Conservation (phyloP, 2,888 invertebrate genomes). For the Lasioglossum leucozonium region DNA sequence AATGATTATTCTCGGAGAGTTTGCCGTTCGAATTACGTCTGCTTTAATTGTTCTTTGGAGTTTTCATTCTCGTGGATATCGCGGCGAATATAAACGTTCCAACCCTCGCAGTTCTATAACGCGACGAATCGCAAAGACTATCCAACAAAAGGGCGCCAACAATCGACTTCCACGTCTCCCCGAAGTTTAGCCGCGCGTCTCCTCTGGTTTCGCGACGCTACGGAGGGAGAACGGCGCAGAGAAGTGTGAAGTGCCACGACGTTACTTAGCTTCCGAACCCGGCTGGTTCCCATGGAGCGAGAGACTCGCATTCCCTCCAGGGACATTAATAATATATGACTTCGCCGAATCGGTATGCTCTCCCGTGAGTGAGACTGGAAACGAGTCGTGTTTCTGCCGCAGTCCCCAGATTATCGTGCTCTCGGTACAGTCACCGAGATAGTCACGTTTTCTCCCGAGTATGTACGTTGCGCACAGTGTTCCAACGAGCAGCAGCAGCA, state of each 20-base stretch:
- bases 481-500: background rate
- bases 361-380: conserved; percentile 8
- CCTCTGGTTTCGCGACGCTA: background rate
- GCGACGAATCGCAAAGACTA: background rate
- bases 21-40: background rate
- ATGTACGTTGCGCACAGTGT: background rate
- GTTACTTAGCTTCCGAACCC: background rate
- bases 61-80: background rate
- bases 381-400: background rate
- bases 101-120: background rate
- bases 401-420: background rate
- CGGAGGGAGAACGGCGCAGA: background rate
- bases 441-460: background rate
- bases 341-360: conserved; percentile 20
- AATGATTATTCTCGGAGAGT: background rate
- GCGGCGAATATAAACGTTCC: background rate
- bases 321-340: conserved; percentile 29
- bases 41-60: too few relatives aligned
- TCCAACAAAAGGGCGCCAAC: background rate
- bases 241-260: background rate
- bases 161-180: background rate
- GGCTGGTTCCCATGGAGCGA: background rate
- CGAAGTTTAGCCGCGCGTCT: background rate
- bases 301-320: background rate
- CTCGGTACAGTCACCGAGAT: background rate